These are phyloP conservation scores for Zaprionus davidi DNA, from an alignment of 1,140 invertebrate species.

Conservation along the genomic window DNA sequence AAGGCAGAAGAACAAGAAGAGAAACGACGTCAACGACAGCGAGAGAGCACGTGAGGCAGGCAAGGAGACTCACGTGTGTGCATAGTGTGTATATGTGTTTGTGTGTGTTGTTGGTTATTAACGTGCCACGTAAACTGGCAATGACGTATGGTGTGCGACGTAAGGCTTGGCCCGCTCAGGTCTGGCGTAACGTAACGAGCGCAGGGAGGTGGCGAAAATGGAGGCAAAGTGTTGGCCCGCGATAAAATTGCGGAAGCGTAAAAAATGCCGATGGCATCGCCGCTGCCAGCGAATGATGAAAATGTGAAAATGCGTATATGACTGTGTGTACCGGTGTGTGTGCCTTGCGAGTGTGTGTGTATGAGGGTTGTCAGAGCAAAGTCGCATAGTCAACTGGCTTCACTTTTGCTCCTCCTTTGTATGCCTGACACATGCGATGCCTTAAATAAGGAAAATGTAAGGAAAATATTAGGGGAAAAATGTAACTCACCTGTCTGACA, in stretches of 20 bases:
- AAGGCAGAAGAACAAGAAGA: conserved; percentile 11
- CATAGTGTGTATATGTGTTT: conserved; percentile 11
- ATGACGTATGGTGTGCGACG: conserved; percentile 58
- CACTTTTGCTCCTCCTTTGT: conserved; percentile 51
- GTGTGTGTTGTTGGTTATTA: conserved; percentile 31
- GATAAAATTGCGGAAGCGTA: conserved; percentile 79
- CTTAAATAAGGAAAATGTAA: conserved; percentile 54
- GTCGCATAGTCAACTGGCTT: conserved; percentile 19
- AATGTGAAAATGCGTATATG: conserved; percentile 18
- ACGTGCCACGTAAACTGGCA: conserved; percentile 44
- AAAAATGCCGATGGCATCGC: conserved; percentile 77
- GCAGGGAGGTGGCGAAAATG: conserved; percentile 26
- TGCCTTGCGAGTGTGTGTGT: background rate
- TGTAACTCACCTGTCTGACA: conserved; percentile 72
- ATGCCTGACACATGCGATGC: conserved; percentile 65
- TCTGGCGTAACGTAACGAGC: conserved; percentile 48
- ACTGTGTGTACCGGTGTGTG: too few relatives aligned
- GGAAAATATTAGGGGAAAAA: conserved; percentile 41
- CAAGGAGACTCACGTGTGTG: background rate
- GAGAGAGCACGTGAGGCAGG: background rate
- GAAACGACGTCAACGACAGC: background rate
- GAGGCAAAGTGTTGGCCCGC: conserved; percentile 61
- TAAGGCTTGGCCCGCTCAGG: conserved; percentile 23
- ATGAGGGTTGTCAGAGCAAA: background rate
- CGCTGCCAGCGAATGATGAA: conserved; percentile 31